phyloP scores from a whole-genome alignment of 2,797 vertebrate species.

The Gorsachius magnificus region DNA sequence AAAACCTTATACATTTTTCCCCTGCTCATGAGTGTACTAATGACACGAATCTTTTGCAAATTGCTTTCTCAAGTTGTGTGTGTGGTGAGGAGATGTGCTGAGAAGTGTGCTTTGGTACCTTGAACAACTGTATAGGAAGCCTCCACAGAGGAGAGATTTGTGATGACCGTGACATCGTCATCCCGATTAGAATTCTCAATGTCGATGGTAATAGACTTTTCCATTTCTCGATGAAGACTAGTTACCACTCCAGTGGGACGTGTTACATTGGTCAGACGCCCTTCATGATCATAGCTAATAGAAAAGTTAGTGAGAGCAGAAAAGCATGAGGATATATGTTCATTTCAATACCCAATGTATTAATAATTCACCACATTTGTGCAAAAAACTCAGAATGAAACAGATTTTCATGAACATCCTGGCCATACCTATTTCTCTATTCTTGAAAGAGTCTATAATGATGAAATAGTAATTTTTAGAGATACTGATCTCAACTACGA shows the following conservation, averaged over 20 bases:
- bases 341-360: constrained; percentile 50
- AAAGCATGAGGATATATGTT: constrained; percentile 57
- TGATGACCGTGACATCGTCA: constrained; percentile 97
- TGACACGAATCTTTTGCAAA: not conserved
- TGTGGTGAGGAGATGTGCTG: constrained; percentile 41
- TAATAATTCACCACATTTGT: constrained; percentile 50
- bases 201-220: constrained; percentile 98
- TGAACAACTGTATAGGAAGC: constrained; percentile 98
- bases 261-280: constrained; percentile 96
- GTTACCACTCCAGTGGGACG: constrained; percentile 97
- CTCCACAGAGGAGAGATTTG: constrained; percentile 97
- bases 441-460: constrained; percentile 37
- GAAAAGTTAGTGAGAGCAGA: constrained; percentile 67
- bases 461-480: constrained; percentile 11
- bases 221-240: constrained; percentile 96
- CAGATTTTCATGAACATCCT: constrained; percentile 57
- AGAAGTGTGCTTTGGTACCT: constrained; percentile 80
- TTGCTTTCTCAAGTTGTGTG: constrained; percentile 2
- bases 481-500: not conserved
- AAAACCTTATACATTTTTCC: not conserved
- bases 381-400: constrained; percentile 33
- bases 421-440: constrained; percentile 13
- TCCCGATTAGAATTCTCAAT: constrained; percentile 98
- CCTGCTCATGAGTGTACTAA: not conserved
- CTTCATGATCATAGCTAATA: constrained; percentile 96